Percentiles rank a stretch among this genome's conserved stretches.
phyloP scores from a whole-genome alignment of 2,113 vertebrate genomes.

The Okapia johnstoni region DNA sequence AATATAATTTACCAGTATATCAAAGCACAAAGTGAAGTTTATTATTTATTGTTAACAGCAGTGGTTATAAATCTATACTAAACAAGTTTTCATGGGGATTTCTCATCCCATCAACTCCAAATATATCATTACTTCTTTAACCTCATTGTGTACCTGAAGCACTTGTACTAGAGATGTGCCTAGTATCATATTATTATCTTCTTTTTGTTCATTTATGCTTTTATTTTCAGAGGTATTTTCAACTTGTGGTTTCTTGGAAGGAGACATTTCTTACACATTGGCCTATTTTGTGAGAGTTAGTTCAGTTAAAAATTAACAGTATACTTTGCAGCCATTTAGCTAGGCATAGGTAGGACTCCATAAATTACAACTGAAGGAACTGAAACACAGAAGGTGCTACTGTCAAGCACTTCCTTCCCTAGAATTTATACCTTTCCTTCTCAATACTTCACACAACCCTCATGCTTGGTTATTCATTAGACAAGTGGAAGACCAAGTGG shows the following conservation, averaged over 20 bases:
- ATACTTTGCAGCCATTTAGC: background rate
- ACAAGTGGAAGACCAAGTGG: background rate
- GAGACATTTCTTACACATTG: background rate
- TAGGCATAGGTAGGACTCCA: background rate
- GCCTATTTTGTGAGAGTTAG: background rate
- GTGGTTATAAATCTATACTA: background rate
- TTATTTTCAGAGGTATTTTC: background rate
- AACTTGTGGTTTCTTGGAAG: background rate
- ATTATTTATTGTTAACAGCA: background rate
- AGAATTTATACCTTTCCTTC: rapidly evolving
- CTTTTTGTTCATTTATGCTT: background rate
- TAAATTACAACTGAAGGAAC: background rate
- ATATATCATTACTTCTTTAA: background rate
- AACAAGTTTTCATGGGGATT: background rate
- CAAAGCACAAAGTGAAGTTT: background rate
- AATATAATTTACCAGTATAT: background rate
- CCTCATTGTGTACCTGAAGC: background rate
- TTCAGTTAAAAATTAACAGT: background rate
- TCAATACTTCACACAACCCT: no score
- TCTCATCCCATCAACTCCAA: background rate
- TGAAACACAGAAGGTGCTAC: rapidly evolving
- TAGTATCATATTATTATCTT: background rate
- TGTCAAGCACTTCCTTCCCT: rapidly evolving
- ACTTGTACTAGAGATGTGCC: background rate
- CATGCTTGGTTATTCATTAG: background rate